These are phyloP conservation scores for Corythornis madagascariensis DNA, from an alignment of 2,113 vertebrate species.

Conservation along the genomic window DNA sequence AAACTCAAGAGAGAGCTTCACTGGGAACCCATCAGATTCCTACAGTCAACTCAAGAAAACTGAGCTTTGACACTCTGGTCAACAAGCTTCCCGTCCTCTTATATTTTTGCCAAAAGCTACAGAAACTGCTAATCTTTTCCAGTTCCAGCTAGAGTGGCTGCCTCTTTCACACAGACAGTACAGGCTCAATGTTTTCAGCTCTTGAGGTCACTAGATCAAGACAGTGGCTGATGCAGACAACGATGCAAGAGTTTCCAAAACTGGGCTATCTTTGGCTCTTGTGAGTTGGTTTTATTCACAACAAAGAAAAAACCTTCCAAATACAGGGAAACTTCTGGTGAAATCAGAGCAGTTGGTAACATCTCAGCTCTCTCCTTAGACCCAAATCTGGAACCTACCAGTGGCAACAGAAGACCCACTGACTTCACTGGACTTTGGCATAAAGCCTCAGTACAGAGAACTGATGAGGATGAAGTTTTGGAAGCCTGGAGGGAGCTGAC, in stretches of 20 bases:
- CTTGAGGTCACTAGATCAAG: not conserved
- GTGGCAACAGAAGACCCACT: not conserved
- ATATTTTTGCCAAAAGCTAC: not conserved
- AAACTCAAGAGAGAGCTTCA: not conserved
- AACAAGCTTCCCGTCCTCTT: not conserved
- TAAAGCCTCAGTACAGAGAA: not conserved
- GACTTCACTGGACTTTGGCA: not conserved
- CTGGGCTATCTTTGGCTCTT: not conserved
- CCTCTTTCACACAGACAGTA: not conserved
- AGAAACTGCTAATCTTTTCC: not conserved
- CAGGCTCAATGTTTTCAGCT: not conserved
- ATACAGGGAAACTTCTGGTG: not conserved
- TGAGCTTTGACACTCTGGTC: not conserved
- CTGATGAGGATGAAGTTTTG: not conserved
- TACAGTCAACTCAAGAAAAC: not conserved
- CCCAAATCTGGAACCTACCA: not conserved
- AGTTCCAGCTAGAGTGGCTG: not conserved
- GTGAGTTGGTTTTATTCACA: not conserved
- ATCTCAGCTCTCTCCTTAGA: not conserved
- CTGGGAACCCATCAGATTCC: not conserved
- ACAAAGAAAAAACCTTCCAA: not conserved
- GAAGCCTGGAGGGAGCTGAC: not conserved
- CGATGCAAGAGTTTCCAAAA: not conserved
- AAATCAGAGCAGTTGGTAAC: not conserved
- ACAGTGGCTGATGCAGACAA: not conserved